Conservation (phyloP, 2,113 vertebrate genomes). For the Marmota flaviventris region DNA sequence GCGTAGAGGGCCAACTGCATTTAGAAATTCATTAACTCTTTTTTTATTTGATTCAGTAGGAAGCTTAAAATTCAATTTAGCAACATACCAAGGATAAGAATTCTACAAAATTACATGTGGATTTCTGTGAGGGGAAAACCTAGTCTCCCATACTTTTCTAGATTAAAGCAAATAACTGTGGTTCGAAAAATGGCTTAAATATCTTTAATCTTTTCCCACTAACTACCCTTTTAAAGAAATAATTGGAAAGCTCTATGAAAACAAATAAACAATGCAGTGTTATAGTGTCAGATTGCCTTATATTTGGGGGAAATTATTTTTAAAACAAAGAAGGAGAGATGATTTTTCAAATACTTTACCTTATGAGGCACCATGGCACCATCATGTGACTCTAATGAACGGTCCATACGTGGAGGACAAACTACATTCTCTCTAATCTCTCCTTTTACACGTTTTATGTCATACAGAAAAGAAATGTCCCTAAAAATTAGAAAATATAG, state of each 20-base stretch:
- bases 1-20: background rate
- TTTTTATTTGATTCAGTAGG: slow-evolving; percentile 18
- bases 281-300: background rate
- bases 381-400: accelerated
- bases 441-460: slow-evolving; percentile 83
- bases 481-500: slow-evolving; percentile 80
- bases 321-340: background rate
- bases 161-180: background rate
- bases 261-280: background rate
- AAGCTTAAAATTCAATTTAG: slow-evolving; percentile 47
- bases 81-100: slow-evolving; percentile 19
- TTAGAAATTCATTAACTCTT: background rate
- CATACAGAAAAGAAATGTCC: slow-evolving; percentile 93
- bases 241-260: background rate
- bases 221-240: slow-evolving; percentile 23
- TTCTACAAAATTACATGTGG: background rate
- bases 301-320: background rate
- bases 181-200: slow-evolving; percentile 26
- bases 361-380: background rate
- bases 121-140: background rate
- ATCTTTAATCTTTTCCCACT: slow-evolving; percentile 37
- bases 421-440: background rate
- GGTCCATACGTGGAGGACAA: background rate
- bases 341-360: slow-evolving; percentile 42
- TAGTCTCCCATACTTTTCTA: background rate